Conservation (phyloP, 2,888 invertebrate species). For the Coleophora deauratella region DNA sequence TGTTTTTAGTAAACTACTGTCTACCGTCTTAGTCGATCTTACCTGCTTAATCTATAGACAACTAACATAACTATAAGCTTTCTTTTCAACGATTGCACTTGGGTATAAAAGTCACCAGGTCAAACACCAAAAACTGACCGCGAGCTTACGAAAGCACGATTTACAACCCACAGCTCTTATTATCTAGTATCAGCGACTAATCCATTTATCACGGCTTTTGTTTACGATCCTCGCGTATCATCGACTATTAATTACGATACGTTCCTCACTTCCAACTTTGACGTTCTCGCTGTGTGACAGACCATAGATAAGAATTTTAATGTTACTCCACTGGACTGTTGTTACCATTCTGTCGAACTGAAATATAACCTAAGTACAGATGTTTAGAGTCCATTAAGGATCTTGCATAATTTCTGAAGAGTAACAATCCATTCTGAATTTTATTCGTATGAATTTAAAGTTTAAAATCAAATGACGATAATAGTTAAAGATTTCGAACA, state of each 20-base stretch:
- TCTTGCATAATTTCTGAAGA: neutral
- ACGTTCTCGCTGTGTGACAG: constrained; percentile 72
- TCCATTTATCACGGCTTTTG: constrained; percentile 74
- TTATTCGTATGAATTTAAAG: constrained; percentile 25
- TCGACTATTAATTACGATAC: constrained; percentile 73
- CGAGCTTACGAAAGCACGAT: constrained; percentile 60
- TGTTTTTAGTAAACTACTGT: no score
- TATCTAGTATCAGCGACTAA: constrained; percentile 67
- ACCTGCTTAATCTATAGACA: no score
- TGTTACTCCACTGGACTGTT: constrained; percentile 60
- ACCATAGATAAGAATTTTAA: constrained; percentile 72
- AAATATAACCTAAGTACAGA: constrained; percentile 27
- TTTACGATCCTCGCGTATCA: constrained; percentile 72
- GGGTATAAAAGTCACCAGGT: neutral
- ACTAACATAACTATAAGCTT: no score
- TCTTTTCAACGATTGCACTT: no score
- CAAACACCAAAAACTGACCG: constrained; percentile 44
- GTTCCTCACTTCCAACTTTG: constrained; percentile 72
- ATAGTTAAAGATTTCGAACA: constrained; percentile 31
- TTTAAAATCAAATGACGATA: constrained; percentile 23
- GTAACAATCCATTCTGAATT: constrained; percentile 26
- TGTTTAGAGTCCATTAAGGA: constrained; percentile 12
- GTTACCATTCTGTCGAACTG: constrained; percentile 28
- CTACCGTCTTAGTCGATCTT: no score
- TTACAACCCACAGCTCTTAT: constrained; percentile 63